phyloP scores from a whole-genome alignment of 2,888 invertebrate genomes.

The Agonopterix heracliana region DNA sequence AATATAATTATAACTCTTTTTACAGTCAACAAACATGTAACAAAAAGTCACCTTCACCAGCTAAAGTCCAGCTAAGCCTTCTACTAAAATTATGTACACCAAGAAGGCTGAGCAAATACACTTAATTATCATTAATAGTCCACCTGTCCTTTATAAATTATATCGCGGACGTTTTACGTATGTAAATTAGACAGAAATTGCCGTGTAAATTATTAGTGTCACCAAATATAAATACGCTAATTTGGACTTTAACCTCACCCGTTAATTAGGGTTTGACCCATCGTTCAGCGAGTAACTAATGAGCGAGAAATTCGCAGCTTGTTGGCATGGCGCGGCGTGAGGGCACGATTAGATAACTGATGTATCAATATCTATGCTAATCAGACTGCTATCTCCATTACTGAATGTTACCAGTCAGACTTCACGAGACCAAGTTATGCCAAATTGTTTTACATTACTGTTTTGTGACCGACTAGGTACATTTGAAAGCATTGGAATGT shows the following conservation, averaged over 20 bases:
- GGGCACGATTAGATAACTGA: too few relatives aligned
- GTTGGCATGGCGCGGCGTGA: too few relatives aligned
- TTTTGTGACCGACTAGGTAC: too few relatives aligned
- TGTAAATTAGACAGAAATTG: constrained; percentile 8
- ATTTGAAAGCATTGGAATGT: too few relatives aligned
- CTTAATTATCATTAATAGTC: constrained; percentile 7
- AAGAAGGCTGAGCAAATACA: background rate
- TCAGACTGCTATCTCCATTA: too few relatives aligned
- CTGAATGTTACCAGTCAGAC: too few relatives aligned
- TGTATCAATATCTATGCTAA: too few relatives aligned
- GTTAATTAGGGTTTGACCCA: background rate
- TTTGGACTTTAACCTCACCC: background rate
- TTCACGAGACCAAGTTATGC: too few relatives aligned
- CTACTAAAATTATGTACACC: background rate
- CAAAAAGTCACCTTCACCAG: background rate
- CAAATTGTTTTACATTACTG: too few relatives aligned
- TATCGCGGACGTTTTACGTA: constrained; percentile 5
- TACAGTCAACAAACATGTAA: background rate
- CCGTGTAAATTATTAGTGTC: constrained; percentile 11
- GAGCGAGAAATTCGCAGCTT: too few relatives aligned
- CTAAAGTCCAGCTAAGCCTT: background rate
- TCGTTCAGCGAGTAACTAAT: too few relatives aligned
- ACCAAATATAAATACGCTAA: constrained; percentile 4
- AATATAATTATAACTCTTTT: too few relatives aligned
- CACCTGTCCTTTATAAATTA: constrained; percentile 9